These are phyloP conservation scores for Orussus abietinus DNA, from an alignment of 1,140 invertebrate genomes.

Conservation along the genomic window DNA sequence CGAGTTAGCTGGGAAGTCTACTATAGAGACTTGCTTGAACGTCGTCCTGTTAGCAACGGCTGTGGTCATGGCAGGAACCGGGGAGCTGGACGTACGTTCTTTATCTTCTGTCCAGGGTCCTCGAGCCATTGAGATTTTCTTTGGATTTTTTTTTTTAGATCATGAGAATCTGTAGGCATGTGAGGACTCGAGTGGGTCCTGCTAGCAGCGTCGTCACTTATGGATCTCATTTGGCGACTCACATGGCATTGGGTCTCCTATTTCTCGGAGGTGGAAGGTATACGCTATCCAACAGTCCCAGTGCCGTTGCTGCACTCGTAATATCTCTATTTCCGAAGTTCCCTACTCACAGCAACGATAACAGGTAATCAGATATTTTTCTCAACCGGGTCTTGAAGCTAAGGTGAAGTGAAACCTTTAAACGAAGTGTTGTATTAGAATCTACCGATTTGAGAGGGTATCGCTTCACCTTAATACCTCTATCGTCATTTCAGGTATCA, in stretches of 20 bases:
- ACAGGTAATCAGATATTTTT: conserved; percentile 63
- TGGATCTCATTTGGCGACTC: conserved; percentile 90
- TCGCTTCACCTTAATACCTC: no score
- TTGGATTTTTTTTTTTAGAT: conserved; percentile 25
- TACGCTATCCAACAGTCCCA: conserved; percentile 78
- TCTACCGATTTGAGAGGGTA: no score
- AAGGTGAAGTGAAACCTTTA: no score
- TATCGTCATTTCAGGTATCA: conserved; percentile 76
- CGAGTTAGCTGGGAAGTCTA: conserved; percentile 84
- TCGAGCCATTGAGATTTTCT: background rate
- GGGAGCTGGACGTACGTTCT: conserved; percentile 71
- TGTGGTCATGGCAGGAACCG: conserved; percentile 91
- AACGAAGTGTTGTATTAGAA: no score
- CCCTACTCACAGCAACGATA: conserved; percentile 93
- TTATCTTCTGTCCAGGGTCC: background rate
- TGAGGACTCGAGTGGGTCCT: conserved; percentile 70
- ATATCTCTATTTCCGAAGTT: conserved; percentile 96
- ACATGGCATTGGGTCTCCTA: conserved; percentile 87
- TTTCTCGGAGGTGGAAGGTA: conserved; percentile 92
- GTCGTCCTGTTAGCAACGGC: conserved; percentile 77
- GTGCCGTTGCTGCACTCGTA: conserved; percentile 82
- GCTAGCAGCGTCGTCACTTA: conserved; percentile 72
- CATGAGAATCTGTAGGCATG: conserved; percentile 77
- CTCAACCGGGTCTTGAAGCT: no score
- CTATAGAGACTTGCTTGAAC: conserved; percentile 85